These are phyloP conservation scores for Lepidocolaptes lacrymiger DNA, from an alignment of 2,797 vertebrate species.

Conservation along the genomic window DNA sequence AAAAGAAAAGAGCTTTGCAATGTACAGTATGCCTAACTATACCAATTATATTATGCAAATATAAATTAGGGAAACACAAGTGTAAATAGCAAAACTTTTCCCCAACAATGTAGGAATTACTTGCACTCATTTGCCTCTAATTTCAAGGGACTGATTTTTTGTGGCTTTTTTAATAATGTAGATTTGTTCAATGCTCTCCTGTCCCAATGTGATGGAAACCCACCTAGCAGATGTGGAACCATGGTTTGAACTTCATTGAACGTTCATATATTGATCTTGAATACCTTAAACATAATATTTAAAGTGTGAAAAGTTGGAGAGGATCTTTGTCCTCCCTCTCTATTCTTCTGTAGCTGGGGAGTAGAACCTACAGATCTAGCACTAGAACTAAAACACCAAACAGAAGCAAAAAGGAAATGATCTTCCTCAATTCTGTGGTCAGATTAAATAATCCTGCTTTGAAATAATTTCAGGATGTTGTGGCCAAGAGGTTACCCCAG, in stretches of 20 bases:
- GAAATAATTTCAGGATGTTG: neutral
- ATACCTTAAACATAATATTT: neutral
- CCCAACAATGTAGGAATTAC: neutral
- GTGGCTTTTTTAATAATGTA: neutral
- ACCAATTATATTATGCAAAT: neutral
- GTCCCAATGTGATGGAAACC: neutral
- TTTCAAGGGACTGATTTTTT: neutral
- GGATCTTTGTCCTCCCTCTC: rapidly evolving
- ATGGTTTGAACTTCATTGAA: neutral
- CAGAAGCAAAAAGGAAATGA: neutral
- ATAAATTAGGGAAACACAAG: neutral
- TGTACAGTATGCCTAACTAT: neutral
- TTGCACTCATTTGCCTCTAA: neutral
- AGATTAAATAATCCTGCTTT: neutral
- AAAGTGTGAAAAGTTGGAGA: neutral
- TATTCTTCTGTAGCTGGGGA: neutral
- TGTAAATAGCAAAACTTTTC: neutral
- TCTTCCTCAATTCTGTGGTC: neutral
- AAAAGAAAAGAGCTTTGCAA: neutral
- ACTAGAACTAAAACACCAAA: neutral
- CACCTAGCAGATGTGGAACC: neutral
- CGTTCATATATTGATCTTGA: neutral
- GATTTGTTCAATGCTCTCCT: neutral
- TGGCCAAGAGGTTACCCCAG: rapidly evolving
- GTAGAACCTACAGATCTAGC: neutral